phyloP scores from a whole-genome alignment of 1,140 invertebrate genomes.

The Drosophila gunungcola region DNA sequence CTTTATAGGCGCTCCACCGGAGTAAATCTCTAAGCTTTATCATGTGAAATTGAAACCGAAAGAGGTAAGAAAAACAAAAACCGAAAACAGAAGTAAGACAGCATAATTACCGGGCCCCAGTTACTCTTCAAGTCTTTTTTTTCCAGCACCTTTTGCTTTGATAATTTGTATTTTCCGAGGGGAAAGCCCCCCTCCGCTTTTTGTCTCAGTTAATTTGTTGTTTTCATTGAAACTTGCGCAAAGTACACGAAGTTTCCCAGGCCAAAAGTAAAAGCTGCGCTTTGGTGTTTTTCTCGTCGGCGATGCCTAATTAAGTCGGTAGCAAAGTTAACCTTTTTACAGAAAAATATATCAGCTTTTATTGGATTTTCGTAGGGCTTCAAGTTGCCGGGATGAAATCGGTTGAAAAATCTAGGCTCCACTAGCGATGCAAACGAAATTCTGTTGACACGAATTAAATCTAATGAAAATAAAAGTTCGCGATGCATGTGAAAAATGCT shows the following conservation, averaged over 20 bases:
- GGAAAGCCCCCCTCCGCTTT: constrained; percentile 9
- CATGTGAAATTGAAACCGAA: constrained; percentile 9
- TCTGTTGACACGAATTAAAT: constrained; percentile 73
- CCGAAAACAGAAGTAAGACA: constrained; percentile 18
- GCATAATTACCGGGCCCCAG: constrained; percentile 51
- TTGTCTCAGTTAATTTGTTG: constrained; percentile 64
- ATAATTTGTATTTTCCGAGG: constrained; percentile 25
- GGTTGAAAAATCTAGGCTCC: not conserved
- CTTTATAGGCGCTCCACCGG: not conserved
- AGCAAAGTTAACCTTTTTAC: constrained; percentile 11
- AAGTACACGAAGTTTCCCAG: constrained; percentile 53
- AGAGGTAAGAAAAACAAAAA: constrained; percentile 3
- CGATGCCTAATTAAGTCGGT: constrained; percentile 7
- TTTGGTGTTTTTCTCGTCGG: constrained; percentile 25
- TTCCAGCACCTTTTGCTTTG: constrained; percentile 27
- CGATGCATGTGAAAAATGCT: constrained; percentile 62
- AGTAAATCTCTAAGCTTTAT: constrained; percentile 1
- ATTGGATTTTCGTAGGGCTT: not conserved
- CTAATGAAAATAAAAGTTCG: constrained; percentile 63
- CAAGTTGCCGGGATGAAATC: too few relatives aligned
- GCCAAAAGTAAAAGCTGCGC: constrained; percentile 66
- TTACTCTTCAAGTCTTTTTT: constrained; percentile 7
- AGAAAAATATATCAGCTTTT: constrained; percentile 26
- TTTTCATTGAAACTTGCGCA: constrained; percentile 65
- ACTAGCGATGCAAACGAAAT: constrained; percentile 50